Percentiles rank a stretch among this genome's conserved stretches.
phyloP scores from a whole-genome alignment of 2,797 vertebrate genomes.

The Notoglanidium macrostoma region DNA sequence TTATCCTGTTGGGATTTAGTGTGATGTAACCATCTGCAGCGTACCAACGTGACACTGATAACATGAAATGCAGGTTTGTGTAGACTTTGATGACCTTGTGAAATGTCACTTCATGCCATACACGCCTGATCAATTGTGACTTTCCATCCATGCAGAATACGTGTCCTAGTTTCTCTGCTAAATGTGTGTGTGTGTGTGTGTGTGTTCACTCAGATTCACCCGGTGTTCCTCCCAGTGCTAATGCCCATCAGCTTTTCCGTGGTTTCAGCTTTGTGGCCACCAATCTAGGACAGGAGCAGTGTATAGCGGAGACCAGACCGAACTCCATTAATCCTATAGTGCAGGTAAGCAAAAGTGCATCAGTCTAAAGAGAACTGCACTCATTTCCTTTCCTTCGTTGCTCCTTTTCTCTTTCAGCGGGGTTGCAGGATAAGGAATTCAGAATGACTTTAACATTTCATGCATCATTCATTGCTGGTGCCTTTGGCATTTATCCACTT shows the following conservation, averaged over 20 bases:
- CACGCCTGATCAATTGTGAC: constrained; percentile 40
- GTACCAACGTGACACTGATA: constrained; percentile 1
- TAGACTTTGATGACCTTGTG: constrained; percentile 23
- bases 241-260: constrained; percentile 92
- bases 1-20: constrained; percentile 4
- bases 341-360: constrained; percentile 75
- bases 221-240: constrained; percentile 91
- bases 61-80: constrained; percentile 27
- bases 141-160: constrained; percentile 36
- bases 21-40: constrained; percentile 36
- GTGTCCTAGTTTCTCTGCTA: constrained; percentile 44
- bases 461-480: background rate
- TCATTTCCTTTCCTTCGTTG: background rate
- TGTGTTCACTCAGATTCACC: constrained; percentile 83
- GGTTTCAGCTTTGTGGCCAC: constrained; percentile 96
- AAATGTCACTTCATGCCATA: constrained; percentile 41
- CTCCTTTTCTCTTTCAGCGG: background rate
- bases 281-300: constrained; percentile 81
- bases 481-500: background rate
- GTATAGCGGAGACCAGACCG: constrained; percentile 70
- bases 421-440: background rate
- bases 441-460: background rate
- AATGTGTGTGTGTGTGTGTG: constrained; percentile 34
- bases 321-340: constrained; percentile 84
- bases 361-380: background rate